Evolutionary conservation across 2,888 invertebrate genomes (phyloP).

Genomic region (Leucophenga maculata): DNA sequence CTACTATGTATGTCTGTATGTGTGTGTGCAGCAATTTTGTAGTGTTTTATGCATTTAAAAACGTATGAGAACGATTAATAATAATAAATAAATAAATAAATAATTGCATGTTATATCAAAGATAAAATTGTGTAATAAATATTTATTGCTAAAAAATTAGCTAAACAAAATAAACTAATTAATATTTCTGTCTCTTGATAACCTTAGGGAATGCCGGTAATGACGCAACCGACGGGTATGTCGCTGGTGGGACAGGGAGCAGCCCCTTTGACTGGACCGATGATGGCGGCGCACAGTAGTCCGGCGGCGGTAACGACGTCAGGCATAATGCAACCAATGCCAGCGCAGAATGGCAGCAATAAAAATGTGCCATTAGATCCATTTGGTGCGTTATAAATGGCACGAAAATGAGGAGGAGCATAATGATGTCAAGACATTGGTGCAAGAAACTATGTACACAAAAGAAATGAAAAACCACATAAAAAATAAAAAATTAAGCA

Average conservation of each 20-base stretch:
- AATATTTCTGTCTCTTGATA: conserved; percentile 27
- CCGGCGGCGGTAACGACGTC: conserved; percentile 49
- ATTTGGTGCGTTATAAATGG: conserved; percentile 74
- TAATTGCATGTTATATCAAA: conserved; percentile 10
- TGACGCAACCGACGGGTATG: conserved; percentile 69
- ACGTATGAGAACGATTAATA: not conserved
- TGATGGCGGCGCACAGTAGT: conserved; percentile 69
- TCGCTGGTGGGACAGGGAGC: conserved; percentile 59
- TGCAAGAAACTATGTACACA: conserved; percentile 1
- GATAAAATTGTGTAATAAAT: conserved; percentile 19
- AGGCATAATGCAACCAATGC: conserved; percentile 65
- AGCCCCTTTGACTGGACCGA: conserved; percentile 71
- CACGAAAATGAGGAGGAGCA: not conserved
- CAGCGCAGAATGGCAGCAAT: conserved; percentile 66
- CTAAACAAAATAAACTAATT: too few species aligned
- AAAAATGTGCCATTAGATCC: conserved; percentile 75
- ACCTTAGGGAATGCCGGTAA: conserved; percentile 73
- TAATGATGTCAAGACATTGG: not conserved
- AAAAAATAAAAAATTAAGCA: not conserved
- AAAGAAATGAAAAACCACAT: not conserved
- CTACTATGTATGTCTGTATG: conserved; percentile 1
- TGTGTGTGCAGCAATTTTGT: conserved; percentile 27
- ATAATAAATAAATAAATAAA: not conserved
- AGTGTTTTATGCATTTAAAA: conserved; percentile 16
- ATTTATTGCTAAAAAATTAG: too few species aligned